These are phyloP conservation scores for Gymnocheta viridis DNA, from an alignment of 2,888 invertebrate genomes.

Conservation along the genomic window DNA sequence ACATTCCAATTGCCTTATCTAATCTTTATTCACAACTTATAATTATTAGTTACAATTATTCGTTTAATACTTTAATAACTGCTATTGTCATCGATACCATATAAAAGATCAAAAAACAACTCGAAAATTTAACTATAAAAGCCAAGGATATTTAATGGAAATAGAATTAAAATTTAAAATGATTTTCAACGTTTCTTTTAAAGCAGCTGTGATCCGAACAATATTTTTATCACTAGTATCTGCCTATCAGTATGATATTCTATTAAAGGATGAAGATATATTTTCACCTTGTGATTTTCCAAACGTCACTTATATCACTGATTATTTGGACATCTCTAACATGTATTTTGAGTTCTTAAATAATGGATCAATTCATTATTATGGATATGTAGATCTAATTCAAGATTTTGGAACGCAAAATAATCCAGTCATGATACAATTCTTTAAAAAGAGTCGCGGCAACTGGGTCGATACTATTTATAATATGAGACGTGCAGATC, in stretches of 20 bases:
- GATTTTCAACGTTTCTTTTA: not conserved
- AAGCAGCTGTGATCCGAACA: not conserved
- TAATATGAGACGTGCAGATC: not conserved
- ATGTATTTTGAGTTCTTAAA: not conserved
- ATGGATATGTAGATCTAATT: not conserved
- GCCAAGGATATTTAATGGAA: not conserved
- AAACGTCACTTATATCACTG: not conserved
- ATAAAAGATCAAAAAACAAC: too few species aligned
- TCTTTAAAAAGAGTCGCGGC: not conserved
- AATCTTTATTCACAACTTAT: too few species aligned
- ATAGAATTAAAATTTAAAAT: not conserved
- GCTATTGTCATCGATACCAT: too few species aligned
- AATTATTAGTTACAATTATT: too few species aligned
- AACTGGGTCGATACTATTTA: not conserved
- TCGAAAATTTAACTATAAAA: not conserved
- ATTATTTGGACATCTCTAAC: not conserved
- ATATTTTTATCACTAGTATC: not conserved
- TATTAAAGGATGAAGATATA: not conserved
- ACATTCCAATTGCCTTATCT: too few species aligned
- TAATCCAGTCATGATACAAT: not conserved
- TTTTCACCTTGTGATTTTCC: not conserved
- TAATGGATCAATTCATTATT: not conserved
- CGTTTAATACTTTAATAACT: too few species aligned
- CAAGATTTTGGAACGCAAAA: not conserved
- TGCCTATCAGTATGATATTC: not conserved